Evolutionary conservation across 1,140 invertebrate genomes (phyloP).

Genomic region (Catajapyx aquilonaris): DNA sequence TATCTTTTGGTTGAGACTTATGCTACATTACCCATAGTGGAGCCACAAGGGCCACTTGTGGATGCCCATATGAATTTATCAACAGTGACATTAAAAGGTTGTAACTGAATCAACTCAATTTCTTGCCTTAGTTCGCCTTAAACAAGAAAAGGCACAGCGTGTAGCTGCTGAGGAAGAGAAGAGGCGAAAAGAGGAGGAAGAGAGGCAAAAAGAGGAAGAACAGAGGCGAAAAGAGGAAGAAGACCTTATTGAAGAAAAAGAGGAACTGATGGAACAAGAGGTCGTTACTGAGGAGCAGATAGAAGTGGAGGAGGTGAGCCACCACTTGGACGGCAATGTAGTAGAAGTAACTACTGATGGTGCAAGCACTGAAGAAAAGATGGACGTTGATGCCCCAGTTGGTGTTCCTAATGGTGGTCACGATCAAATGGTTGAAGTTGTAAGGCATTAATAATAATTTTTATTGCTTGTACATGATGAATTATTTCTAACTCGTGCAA

Average conservation of each 20-base stretch:
- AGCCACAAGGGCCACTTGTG: too few species aligned
- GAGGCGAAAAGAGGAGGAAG: constrained; percentile 24
- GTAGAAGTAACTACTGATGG: not conserved
- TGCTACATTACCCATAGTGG: too few species aligned
- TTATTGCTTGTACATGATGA: too few species aligned
- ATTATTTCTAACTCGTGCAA: too few species aligned
- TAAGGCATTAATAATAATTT: too few species aligned
- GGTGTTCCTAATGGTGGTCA: not conserved
- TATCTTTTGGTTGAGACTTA: too few species aligned
- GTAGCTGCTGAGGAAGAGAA: constrained; percentile 14
- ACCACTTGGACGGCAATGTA: not conserved
- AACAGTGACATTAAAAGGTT: too few species aligned
- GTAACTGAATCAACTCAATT: too few species aligned
- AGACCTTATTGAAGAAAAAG: too few species aligned
- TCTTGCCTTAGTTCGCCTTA: too few species aligned
- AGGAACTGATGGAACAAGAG: not conserved
- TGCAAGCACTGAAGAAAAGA: not conserved
- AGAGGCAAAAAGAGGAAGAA: constrained; percentile 14
- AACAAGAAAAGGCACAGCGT: not conserved
- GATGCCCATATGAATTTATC: too few species aligned
- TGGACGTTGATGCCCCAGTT: not conserved
- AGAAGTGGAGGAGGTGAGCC: constrained; percentile 4
- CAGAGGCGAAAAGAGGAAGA: constrained; percentile 15
- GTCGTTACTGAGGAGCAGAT: constrained; percentile 3
- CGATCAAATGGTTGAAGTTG: not conserved